Evolutionary conservation across 2,113 vertebrate species (phyloP), one percentile per base, ranked within the genome.

Genomic region (Halcyon senegalensis): DNA sequence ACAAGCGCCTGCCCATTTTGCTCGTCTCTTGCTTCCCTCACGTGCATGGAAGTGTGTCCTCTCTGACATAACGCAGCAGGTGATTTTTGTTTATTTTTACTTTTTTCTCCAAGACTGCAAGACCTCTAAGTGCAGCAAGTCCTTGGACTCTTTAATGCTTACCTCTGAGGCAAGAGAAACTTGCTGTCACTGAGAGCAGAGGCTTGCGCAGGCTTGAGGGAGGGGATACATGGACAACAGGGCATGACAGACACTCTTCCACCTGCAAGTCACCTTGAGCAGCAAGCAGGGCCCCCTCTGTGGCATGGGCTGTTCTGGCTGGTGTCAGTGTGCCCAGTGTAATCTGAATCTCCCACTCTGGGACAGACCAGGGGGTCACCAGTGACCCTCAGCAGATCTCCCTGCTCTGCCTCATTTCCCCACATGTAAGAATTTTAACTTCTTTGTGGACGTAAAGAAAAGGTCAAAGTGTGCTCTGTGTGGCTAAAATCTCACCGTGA

Each of bases 401-500:
- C 55, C 59, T 69, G 81, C 76, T 95, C 62, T 76, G 59, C 72
- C 78, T 95, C 50, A 11, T 63, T 85, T 89, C 77, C 74, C 63
- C 63, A 91, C 0, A 2, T 87, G 39, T 78, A 89, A 91, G 66
- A 87, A 78, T 64, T 88, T 75, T 37, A 86, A 66, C 62, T 67
- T 93, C 33, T 83, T 70, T 84, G 41, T 70, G 59, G 63, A 53
- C 13, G 43, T 37, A 72, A 84, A 90, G 50, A 84, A 55, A 88
- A 78, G 28, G 46, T 41, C 48, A 55, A 41, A 70, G 16, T 69
- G 67, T 75, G 31, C 30, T 80, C 25, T 62, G 30, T 1, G 0
- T 53, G 28, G 79, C 37, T 94, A 60, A 79, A 87, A 37, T 33
- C 99, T 99, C 98, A 99, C 99, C 50, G 98, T 99, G 97, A 99